These are phyloP conservation scores for Manis pentadactyla DNA, from an alignment of 2,797 vertebrate species.

Conservation along the genomic window DNA sequence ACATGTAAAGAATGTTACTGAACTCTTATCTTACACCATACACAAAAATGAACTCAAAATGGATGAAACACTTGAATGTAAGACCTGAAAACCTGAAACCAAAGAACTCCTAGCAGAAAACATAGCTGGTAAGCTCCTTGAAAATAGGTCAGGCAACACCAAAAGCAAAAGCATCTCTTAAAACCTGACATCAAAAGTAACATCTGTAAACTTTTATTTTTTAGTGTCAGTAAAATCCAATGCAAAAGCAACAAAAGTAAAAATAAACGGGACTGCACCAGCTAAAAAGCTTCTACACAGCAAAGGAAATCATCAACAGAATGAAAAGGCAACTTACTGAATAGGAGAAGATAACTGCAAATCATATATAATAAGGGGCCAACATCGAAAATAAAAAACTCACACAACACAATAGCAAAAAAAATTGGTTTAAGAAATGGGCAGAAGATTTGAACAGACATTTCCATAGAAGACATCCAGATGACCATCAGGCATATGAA, in stretches of 20 bases:
- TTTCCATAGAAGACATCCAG: not conserved
- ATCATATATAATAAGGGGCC: not conserved
- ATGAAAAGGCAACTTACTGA: not conserved
- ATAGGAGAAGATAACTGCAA: not conserved
- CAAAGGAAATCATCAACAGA: not conserved
- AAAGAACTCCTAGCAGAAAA: not conserved
- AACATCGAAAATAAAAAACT: not conserved
- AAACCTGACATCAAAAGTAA: not conserved
- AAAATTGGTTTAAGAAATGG: not conserved
- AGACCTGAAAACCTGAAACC: not conserved
- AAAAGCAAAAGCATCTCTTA: not conserved
- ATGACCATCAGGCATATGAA: not conserved
- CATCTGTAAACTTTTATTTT: no score
- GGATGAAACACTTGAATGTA: not conserved
- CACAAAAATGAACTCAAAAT: not conserved
- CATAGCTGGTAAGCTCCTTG: not conserved
- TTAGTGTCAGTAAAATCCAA: no score
- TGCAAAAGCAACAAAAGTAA: not conserved
- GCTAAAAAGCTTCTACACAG: not conserved
- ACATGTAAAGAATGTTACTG: not conserved
- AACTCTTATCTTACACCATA: not conserved
- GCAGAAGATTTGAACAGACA: not conserved
- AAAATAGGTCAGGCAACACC: not conserved
- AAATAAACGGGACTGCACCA: not conserved
- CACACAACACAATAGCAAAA: not conserved